Base-by-base conservation (phyloP, 2,888 invertebrate genomes). In the Diabrotica balteata region DNA sequence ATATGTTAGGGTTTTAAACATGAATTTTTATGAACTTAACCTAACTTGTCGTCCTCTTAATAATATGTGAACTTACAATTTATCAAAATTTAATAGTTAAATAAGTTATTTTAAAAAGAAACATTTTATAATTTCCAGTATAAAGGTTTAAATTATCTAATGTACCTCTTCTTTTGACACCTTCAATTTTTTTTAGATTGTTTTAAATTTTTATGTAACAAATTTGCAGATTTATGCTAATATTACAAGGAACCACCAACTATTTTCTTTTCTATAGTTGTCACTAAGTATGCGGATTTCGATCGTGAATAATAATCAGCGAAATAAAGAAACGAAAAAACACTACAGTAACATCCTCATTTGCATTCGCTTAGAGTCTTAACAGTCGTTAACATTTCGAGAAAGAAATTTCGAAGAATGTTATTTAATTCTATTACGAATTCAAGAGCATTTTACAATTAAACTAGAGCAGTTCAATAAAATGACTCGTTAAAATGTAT, bases 251-350 rank as follows among this genome's bases (percentile, higher is more conserved):
- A 32, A 32, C 47, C 47, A 6, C 9, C 8, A 47, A 47, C 47
- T 47, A 5, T 47, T 47, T 9, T 47, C 3, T 47, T 10, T 45
- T 44, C 17, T 8, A 17, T 17, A 45, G 45, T 57, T 57, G 55
- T 44, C 17, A 45, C n/a, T 57, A 44, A 47, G 75, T 75, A 75
- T 77, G 74, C 73, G 74, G 76, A 69, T 69, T 69, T 68, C 68
- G 68, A 69, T 73, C 73, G 72, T 73, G 72, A 74, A 68, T 73
- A 51, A 61, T 52, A 59, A 50, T 59, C 10, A 50, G 47, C 42
- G 22, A n/a, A 50, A 51, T 50, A 50, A 52, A 45, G 51, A 45
- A 61, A 46, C 8, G 9, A 10, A 44, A 61, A 61, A 44, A 59
- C 46, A 47, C 43, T 43, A 11, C 10, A 51, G 45, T 61, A 45